A percentile compares a stretch with the other conserved stretches of the same genome.
phyloP scores from a whole-genome alignment of 2,113 vertebrate species.

The Dissostichus mawsoni region DNA sequence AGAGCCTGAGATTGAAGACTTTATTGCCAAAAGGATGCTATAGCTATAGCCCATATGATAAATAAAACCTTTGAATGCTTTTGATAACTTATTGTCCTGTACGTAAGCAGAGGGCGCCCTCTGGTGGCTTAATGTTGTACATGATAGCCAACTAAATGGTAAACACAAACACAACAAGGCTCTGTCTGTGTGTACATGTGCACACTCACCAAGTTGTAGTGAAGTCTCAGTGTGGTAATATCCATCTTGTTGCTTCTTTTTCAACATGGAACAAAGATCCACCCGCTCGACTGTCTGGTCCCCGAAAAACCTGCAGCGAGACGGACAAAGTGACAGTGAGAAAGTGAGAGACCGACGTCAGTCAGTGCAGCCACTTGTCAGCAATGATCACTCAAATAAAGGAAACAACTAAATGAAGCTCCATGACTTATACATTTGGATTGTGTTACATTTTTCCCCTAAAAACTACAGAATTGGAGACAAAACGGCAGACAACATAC shows the following conservation, averaged over 20 bases:
- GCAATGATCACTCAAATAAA: slow-evolving; percentile 1
- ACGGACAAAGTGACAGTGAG: neutral
- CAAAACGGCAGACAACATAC: neutral
- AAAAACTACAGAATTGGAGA: neutral
- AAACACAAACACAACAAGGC: neutral
- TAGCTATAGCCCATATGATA: no score
- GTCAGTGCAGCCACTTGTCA: neutral
- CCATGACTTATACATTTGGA: no score
- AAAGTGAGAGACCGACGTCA: neutral
- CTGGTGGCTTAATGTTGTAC: slow-evolving; percentile 36
- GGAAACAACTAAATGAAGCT: neutral
- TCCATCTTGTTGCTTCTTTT: slow-evolving; percentile 91
- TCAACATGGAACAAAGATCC: slow-evolving; percentile 97
- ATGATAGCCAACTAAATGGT: rapidly evolving
- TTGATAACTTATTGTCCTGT: neutral
- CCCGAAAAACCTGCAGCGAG: slow-evolving; percentile 87
- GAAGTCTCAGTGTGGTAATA: slow-evolving; percentile 95
- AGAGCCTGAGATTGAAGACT: no score
- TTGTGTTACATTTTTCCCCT: neutral
- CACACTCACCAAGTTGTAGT: slow-evolving; percentile 88
- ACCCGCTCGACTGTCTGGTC: slow-evolving; percentile 87
- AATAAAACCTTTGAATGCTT: no score
- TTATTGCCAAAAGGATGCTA: no score
- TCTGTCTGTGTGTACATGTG: neutral
- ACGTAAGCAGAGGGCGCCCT: slow-evolving; percentile 33